These are phyloP conservation scores for Molossus alvarezi DNA, from an alignment of 2,797 vertebrate species.

Conservation along the genomic window DNA sequence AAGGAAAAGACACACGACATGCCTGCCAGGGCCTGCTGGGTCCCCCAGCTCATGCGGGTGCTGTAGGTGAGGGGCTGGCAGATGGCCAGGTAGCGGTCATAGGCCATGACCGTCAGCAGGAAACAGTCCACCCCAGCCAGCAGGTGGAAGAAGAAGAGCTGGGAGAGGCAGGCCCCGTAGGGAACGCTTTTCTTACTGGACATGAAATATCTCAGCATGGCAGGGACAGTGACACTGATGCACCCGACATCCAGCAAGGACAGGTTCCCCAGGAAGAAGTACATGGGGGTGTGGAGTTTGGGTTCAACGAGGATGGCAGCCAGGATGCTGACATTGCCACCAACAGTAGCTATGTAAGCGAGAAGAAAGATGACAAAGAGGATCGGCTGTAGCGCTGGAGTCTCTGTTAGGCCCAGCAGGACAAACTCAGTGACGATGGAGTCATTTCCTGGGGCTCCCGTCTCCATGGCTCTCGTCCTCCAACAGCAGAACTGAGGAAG, in stretches of 20 bases:
- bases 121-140: constrained; percentile 79
- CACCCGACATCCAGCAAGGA: constrained; percentile 69
- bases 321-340: constrained; percentile 79
- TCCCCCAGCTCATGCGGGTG: constrained; percentile 70
- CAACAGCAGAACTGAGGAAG: not conserved
- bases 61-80: constrained; percentile 83
- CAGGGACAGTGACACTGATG: constrained; percentile 74
- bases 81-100: constrained; percentile 81
- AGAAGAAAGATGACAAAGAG: constrained; percentile 77
- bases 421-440: constrained; percentile 74
- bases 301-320: constrained; percentile 69
- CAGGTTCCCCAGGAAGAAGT: constrained; percentile 81
- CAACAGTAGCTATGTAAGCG: constrained; percentile 60
- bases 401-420: constrained; percentile 75
- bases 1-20: constrained; percentile 70
- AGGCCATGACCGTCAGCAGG: constrained; percentile 81
- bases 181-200: constrained; percentile 61
- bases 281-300: constrained; percentile 78
- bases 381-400: constrained; percentile 30
- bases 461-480: constrained; percentile 63
- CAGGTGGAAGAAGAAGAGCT: constrained; percentile 83
- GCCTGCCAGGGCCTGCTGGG: not conserved
- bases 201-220: constrained; percentile 65
- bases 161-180: constrained; percentile 74
- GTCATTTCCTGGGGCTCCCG: constrained; percentile 24